These are phyloP conservation scores for Dolomedes plantarius DNA, from an alignment of 2,888 invertebrate species.

Conservation along the genomic window DNA sequence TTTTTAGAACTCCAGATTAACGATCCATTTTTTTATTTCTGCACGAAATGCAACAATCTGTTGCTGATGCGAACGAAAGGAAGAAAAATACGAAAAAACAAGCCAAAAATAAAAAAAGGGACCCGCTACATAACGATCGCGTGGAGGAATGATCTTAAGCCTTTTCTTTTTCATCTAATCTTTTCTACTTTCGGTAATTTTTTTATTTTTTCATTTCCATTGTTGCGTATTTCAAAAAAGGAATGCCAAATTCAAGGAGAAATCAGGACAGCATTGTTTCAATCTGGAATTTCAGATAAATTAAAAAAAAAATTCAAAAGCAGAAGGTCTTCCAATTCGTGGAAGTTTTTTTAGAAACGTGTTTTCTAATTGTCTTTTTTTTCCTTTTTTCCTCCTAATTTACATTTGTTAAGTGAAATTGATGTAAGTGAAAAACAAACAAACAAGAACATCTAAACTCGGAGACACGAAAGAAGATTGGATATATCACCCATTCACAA, in stretches of 20 bases:
- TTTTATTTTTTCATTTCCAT: not conserved
- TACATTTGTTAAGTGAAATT: no score
- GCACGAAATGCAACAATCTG: constrained; percentile 61
- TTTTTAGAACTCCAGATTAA: constrained; percentile 32
- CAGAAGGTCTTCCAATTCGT: no score
- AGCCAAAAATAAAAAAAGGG: constrained; percentile 6
- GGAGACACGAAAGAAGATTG: no score
- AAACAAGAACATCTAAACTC: no score
- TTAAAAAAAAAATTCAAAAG: no score
- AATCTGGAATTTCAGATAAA: no score
- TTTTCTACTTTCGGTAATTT: not conserved
- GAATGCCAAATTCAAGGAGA: constrained; percentile 35
- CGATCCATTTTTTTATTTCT: constrained; percentile 46
- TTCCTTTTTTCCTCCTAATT: no score
- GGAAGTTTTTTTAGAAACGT: no score
- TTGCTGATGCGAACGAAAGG: constrained; percentile 35
- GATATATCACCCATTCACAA: no score
- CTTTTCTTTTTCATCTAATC: constrained; percentile 13
- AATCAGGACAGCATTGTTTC: constrained; percentile 30
- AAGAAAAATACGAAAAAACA: constrained; percentile 21
- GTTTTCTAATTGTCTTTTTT: no score
- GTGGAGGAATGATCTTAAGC: constrained; percentile 48
- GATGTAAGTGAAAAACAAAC: no score
- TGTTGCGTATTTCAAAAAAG: not conserved
- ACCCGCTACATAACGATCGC: constrained; percentile 37